Conservation (phyloP, 2,888 invertebrate genomes). For the Sepiola atlantica region DNA sequence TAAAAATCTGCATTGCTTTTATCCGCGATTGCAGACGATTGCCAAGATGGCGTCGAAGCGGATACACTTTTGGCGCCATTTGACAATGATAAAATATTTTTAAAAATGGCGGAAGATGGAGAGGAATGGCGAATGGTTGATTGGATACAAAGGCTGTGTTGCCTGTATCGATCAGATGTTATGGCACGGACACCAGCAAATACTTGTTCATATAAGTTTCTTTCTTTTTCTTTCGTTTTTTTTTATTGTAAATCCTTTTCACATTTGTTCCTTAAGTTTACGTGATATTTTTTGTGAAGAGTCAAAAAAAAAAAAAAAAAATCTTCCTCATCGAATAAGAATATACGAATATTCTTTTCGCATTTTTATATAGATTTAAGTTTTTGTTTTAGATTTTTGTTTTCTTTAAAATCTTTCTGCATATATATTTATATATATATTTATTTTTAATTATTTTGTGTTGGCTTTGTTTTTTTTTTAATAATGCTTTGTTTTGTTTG, state of each 20-base stretch:
- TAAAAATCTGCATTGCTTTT: neutral
- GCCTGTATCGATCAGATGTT: neutral
- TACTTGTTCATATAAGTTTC: neutral
- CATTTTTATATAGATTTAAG: neutral
- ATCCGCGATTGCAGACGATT: neutral
- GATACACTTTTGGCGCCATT: neutral
- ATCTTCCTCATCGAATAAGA: neutral
- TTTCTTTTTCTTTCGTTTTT: neutral
- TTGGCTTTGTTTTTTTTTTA: neutral
- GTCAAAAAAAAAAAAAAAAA: neutral
- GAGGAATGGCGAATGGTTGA: too few species aligned
- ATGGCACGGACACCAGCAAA: slow-evolving; percentile 32
- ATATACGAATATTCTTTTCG: neutral
- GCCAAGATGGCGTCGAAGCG: neutral
- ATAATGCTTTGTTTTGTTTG: neutral
- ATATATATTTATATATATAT: neutral
- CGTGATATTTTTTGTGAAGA: neutral
- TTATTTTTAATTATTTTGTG: slow-evolving; percentile 34
- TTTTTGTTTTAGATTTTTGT: neutral
- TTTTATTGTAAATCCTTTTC: neutral
- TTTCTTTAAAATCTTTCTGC: neutral
- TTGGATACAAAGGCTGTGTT: neutral
- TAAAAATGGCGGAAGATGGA: neutral
- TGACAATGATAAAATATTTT: neutral
- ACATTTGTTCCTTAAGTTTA: neutral